These are phyloP conservation scores for Epinephelus awoara DNA, from an alignment of 2,797 vertebrate genomes.

Conservation along the genomic window DNA sequence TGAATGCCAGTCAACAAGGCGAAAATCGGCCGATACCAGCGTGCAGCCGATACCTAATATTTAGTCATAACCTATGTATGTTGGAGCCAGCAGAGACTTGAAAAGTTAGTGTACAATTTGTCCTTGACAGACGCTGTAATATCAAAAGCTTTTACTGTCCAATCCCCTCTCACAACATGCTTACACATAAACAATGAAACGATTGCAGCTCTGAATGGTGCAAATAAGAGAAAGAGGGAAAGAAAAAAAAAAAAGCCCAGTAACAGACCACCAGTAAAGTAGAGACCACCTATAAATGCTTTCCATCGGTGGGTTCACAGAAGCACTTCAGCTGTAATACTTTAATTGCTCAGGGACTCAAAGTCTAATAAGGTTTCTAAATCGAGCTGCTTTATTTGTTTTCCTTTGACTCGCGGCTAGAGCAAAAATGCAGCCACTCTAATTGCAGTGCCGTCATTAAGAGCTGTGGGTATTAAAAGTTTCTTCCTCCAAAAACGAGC, in stretches of 20 bases:
- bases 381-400: slow-evolving; percentile 90
- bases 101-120: slow-evolving; percentile 45
- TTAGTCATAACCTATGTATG: background rate
- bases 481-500: slow-evolving; percentile 85
- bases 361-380: slow-evolving; percentile 91
- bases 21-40: no score
- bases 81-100: slow-evolving; percentile 16
- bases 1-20: no score
- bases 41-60: background rate
- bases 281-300: slow-evolving; percentile 88
- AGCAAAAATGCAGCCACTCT: slow-evolving; percentile 87
- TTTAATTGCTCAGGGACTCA: slow-evolving; percentile 90
- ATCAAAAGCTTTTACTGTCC: slow-evolving; percentile 58
- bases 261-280: slow-evolving; percentile 86
- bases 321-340: slow-evolving; percentile 88
- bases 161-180: slow-evolving; percentile 54
- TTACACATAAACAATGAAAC: slow-evolving; percentile 59
- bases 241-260: slow-evolving; percentile 51
- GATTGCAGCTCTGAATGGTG: slow-evolving; percentile 59
- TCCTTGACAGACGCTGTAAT: slow-evolving; percentile 49
- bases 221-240: slow-evolving; percentile 60
- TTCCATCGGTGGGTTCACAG: slow-evolving; percentile 86
- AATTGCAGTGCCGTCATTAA: slow-evolving; percentile 89
- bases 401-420: slow-evolving; percentile 87
- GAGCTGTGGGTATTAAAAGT: slow-evolving; percentile 88